Base-by-base conservation (phyloP, 2,888 invertebrate genomes). In the Psylliodes chrysocephalus region DNA sequence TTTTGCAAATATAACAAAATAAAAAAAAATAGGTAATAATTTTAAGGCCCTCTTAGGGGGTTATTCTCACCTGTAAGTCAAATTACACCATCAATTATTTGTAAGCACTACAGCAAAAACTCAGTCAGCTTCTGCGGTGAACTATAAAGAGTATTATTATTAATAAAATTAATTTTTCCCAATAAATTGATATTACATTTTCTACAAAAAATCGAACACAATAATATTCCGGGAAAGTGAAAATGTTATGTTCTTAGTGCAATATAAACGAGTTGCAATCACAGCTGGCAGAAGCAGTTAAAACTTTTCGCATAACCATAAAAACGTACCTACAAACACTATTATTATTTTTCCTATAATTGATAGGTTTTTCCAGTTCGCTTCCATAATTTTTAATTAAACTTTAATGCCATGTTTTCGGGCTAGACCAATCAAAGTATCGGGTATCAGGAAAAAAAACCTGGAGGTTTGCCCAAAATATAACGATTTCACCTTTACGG, bases 401-500 rank as follows among this genome's bases (percentile, higher is more conserved):
- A 42, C 18, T 18, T 42, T 42, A 18, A 42, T 6, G 2, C 1
- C 8, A n/a, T 10, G 15, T 42, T 42, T 42, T 18, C 42, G 42
- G n/a, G 18, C 42, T 42, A 42, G 42, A 42, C 42, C 42, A 42
- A 42, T 42, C 42, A 42, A 42, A 42, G 10, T 30, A 55, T 55
- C 46, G 28, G 46, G n/a, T 55, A 46, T 33, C 55, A 22, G n/a
- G 7, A 14, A 22, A 7, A 6, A 42, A 42, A 30, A 40, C 8
- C 28, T 55, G 55, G 55, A 46, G 10, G 7, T 55, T 44, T 55
- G 55, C 46, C 55, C 44, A 19, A 55, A 46, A 30, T 33, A 25
- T 55, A 44, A 44, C 44, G 19, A 44, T 42, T 44, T 42, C 14
- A 55, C 55, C 28, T 28, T 54, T 51, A 51, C 18, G 51, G 17